Conservation (phyloP, 2,797 vertebrate genomes). For the Enteromius thamalakanensis region DNA sequence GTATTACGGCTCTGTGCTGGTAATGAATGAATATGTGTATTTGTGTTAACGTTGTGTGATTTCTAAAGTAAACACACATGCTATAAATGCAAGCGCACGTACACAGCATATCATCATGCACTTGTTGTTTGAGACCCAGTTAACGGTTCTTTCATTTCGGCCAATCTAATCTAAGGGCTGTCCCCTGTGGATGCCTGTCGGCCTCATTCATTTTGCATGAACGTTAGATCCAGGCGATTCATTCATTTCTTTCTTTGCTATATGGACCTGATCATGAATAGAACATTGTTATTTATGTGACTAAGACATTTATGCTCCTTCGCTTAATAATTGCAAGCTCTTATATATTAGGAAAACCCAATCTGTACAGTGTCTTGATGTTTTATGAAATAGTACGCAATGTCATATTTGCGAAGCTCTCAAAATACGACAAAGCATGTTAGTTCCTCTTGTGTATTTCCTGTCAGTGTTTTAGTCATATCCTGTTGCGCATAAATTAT, state of each 20-base stretch:
- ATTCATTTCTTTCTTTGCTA: constrained; percentile 55
- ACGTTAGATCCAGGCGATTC: constrained; percentile 39
- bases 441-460: constrained; percentile 34
- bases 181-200: constrained; percentile 34
- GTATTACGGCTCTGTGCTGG: not conserved
- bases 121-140: constrained; percentile 42
- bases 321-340: constrained; percentile 30
- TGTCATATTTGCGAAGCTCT: constrained; percentile 38
- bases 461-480: constrained; percentile 36
- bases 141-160: constrained; percentile 45
- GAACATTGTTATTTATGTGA: constrained; percentile 46
- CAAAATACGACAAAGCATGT: constrained; percentile 54
- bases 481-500: constrained; percentile 18
- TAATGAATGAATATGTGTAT: constrained; percentile 15
- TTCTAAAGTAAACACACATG: constrained; percentile 11
- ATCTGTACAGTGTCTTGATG: not conserved
- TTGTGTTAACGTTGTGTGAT: constrained; percentile 18
- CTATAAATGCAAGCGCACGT: constrained; percentile 29
- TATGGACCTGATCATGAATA: constrained; percentile 30
- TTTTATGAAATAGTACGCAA: not conserved
- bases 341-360: not conserved
- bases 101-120: constrained; percentile 15
- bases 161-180: constrained; percentile 39
- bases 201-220: constrained; percentile 61
- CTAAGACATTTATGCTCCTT: constrained; percentile 28